These are phyloP conservation scores for Zeugodacus cucurbitae DNA, from an alignment of 1,140 invertebrate genomes.

Conservation along the genomic window DNA sequence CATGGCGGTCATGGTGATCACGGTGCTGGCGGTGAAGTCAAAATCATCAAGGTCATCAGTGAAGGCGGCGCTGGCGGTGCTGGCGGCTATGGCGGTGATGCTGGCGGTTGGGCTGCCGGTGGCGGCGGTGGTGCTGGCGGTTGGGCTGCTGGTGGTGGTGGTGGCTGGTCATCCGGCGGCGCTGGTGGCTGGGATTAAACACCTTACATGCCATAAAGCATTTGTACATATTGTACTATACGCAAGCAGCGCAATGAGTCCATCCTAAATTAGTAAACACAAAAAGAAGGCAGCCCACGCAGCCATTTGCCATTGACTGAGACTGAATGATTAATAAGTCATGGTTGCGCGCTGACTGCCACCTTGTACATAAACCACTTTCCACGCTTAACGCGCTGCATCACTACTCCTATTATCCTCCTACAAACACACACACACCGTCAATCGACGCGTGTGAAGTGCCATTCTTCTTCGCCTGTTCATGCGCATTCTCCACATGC, in stretches of 20 bases:
- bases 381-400: background rate
- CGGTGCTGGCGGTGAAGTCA: slow-evolving; percentile 37
- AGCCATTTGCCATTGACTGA: background rate
- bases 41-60: slow-evolving; percentile 55
- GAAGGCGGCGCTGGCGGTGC: slow-evolving; percentile 42
- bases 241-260: background rate
- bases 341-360: background rate
- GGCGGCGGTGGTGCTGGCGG: slow-evolving; percentile 46
- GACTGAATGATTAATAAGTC: background rate
- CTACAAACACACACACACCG: background rate
- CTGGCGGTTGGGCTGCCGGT: slow-evolving; percentile 8
- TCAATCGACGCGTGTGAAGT: slow-evolving; percentile 35
- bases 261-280: background rate
- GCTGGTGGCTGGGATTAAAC: slow-evolving; percentile 42
- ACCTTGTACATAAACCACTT: background rate
- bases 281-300: background rate
- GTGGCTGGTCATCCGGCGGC: slow-evolving; percentile 36
- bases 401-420: background rate
- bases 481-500: background rate
- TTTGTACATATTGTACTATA: slow-evolving; percentile 18
- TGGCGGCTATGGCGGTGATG: slow-evolving; percentile 45
- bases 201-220: background rate
- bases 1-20: background rate
- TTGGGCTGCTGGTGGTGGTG: slow-evolving; percentile 40
- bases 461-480: background rate